Base-by-base conservation (phyloP, 1,140 invertebrate species). In the Tetragonula clypearis region DNA sequence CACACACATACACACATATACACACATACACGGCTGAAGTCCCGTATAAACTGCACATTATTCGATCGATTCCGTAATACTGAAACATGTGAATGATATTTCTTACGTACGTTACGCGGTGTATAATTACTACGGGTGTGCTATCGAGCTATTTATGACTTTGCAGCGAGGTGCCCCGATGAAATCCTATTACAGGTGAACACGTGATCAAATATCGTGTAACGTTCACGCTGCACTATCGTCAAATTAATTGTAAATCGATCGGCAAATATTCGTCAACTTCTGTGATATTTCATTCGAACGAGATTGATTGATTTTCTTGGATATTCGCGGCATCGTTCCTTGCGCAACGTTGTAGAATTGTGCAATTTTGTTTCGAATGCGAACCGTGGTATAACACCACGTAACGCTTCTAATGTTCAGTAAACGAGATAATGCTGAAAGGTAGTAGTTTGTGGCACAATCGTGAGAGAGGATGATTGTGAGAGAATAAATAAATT, bases 71-170 rank as follows among this genome's bases (percentile, higher is more conserved):
- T 58, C 55, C 21, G 74, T 35, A 58, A 76, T 76, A 58, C 9
- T 21, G 26, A 76, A 58, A 41, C 55, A 58, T 30, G 55, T 60
- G 74, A 76, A 76, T 76, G 74, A 60, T 76, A 76, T 76, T 75
- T 35, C 55, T 23, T 35, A 60, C 41, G 9, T 49, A 49, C 19
- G 26, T n/a, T 58, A 58, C 12, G 8, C 41, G 30, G 19, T 2
- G 53, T 74, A 60, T 76, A 76, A 76, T 76, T 76, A 76, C 21
- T 15, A 23, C 6, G 6, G 41, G 41, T 49, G 41, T n/a, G 17
- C 26, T 56, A 17, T 35, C 12, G 6, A 58, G 53, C 56, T 76
- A 60, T 76, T 58, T 60, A 76, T 35, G 55, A 35, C 19, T 35
- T 60, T 49, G 8, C 26, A 17, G 9, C 53, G 49, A 53, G 15